Conservation (phyloP, 2,888 invertebrate species). For the Allygus modestus region DNA sequence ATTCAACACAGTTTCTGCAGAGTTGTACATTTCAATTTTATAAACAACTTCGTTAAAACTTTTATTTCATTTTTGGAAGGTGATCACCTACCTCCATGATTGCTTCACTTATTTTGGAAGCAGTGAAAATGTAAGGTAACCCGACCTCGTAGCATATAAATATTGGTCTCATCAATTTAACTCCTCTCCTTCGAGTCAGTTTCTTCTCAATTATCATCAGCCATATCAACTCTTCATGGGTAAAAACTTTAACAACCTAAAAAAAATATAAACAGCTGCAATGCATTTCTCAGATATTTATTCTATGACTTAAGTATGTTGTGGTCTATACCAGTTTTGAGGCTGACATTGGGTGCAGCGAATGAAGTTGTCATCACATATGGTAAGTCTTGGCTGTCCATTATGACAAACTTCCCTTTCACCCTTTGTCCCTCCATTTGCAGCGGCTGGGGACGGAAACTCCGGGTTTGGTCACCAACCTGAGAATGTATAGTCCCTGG, state of each 20-base stretch:
- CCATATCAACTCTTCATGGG: slow-evolving; percentile 37
- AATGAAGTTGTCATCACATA: too few species aligned
- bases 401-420: too few species aligned
- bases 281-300: not conserved
- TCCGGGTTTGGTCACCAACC: too few species aligned
- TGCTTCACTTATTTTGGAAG: not conserved
- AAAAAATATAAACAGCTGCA: not conserved
- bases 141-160: slow-evolving; percentile 40
- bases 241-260: slow-evolving; percentile 35
- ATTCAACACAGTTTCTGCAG: too few species aligned
- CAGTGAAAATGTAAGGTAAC: slow-evolving; percentile 20
- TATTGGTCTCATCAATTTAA: slow-evolving; percentile 13
- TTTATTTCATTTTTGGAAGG: too few species aligned
- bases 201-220: slow-evolving; percentile 48
- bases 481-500: too few species aligned
- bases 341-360: too few species aligned
- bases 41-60: too few species aligned
- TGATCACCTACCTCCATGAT: slow-evolving; percentile 33
- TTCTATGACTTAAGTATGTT: not conserved
- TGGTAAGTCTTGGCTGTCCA: too few species aligned
- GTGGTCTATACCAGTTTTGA: not conserved
- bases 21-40: too few species aligned
- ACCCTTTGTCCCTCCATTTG: too few species aligned
- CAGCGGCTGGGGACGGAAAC: too few species aligned
- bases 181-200: slow-evolving; percentile 30